These are phyloP conservation scores for Globodera ellingtonae DNA, from an alignment of 1,140 invertebrate species.

Conservation along the genomic window DNA sequence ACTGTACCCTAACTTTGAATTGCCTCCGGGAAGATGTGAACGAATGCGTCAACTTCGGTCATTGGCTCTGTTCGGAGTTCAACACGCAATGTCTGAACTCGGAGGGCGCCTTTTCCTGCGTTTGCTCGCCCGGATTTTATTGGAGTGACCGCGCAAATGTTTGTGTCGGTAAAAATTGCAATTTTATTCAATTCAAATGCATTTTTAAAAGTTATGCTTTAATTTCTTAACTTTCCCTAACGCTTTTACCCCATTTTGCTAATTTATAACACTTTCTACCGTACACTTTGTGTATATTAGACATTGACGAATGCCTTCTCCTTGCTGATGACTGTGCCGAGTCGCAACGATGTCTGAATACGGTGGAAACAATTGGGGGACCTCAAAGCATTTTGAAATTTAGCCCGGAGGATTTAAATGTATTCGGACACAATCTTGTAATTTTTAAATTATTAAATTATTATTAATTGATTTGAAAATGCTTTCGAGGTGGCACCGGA, in stretches of 20 bases:
- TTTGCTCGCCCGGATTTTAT: slow-evolving; percentile 46
- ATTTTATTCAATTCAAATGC: slow-evolving; percentile 27
- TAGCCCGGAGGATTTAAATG: slow-evolving; percentile 70
- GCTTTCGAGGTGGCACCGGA: slow-evolving; percentile 76
- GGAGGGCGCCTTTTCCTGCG: slow-evolving; percentile 44
- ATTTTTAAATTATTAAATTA: not conserved
- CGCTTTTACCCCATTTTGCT: not conserved
- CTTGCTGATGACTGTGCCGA: slow-evolving; percentile 61
- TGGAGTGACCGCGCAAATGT: slow-evolving; percentile 43
- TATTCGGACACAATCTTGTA: slow-evolving; percentile 79
- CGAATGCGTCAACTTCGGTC: slow-evolving; percentile 34
- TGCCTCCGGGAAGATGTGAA: slow-evolving; percentile 34
- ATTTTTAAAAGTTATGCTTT: slow-evolving; percentile 5
- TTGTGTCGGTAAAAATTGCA: slow-evolving; percentile 43
- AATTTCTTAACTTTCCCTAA: not conserved
- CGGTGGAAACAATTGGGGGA: slow-evolving; percentile 7
- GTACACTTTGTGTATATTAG: slow-evolving; percentile 29
- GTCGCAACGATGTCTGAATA: slow-evolving; percentile 63
- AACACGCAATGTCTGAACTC: slow-evolving; percentile 51
- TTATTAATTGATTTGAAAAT: not conserved
- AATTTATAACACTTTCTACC: not conserved
- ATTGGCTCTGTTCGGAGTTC: slow-evolving; percentile 39
- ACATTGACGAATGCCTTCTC: slow-evolving; percentile 63
- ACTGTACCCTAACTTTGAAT: not conserved
- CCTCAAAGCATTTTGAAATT: not conserved